Conservation (phyloP, 2,888 invertebrate genomes). For the Drosophila putrida region DNA sequence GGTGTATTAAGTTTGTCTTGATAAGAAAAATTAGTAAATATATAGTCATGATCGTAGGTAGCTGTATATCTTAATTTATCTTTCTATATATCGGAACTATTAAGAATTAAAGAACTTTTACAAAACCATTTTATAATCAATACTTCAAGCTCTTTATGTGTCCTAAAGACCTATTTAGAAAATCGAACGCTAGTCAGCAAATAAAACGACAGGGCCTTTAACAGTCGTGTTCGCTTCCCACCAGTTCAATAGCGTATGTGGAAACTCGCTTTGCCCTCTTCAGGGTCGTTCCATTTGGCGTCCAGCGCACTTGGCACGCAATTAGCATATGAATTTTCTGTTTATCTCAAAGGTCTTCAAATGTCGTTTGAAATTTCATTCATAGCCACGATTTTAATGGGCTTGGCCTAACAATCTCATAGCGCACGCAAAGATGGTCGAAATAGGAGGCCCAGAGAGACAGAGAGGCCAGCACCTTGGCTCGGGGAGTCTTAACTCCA, state of each 20-base stretch:
- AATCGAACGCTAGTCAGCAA: too few relatives aligned
- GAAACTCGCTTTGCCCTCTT: conserved; percentile 11
- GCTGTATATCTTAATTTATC: too few relatives aligned
- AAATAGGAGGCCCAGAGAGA: conserved; percentile 3
- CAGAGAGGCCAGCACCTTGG: conserved; percentile 37
- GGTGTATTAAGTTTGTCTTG: too few relatives aligned
- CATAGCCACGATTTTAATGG: conserved; percentile 35
- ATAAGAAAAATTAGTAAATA: too few relatives aligned
- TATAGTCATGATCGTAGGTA: too few relatives aligned
- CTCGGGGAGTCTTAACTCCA: conserved; percentile 14
- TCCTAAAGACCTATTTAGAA: too few relatives aligned
- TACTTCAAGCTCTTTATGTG: too few relatives aligned
- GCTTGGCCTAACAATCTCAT: conserved; percentile 30
- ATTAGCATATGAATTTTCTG: conserved; percentile 68
- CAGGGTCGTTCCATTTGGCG: conserved; percentile 71
- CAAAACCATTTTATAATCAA: too few relatives aligned
- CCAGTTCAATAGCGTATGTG: conserved; percentile 32
- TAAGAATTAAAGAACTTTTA: too few relatives aligned
- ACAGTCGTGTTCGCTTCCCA: too few relatives aligned
- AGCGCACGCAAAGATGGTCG: conserved; percentile 19
- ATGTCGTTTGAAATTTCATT: conserved; percentile 68
- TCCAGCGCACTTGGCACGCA: conserved; percentile 69
- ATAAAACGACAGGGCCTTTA: too few relatives aligned
- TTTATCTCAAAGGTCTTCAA: conserved; percentile 41
- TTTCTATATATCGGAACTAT: too few relatives aligned